These are phyloP conservation scores for Holothuria leucospilota DNA, from an alignment of 53 echinoderm and acorn worm genomes.

Conservation along the genomic window DNA sequence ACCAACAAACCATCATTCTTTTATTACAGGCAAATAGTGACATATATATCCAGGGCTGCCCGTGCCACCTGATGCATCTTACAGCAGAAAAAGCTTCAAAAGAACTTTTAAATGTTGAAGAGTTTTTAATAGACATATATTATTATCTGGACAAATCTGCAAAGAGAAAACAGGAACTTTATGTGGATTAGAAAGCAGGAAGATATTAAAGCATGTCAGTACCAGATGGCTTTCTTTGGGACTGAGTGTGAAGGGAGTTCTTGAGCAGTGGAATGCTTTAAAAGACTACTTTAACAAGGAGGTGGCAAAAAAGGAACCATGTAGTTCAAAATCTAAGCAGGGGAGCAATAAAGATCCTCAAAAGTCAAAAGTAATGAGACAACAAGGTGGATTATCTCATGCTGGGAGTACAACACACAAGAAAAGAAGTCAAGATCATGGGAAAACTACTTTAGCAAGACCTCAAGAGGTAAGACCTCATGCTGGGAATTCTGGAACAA, in stretches of 20 bases:
- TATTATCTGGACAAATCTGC: constrained; percentile 32
- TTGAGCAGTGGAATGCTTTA: background rate
- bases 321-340: no score
- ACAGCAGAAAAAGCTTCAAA: constrained; percentile 22
- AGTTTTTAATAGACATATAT: constrained; percentile 25
- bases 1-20: background rate
- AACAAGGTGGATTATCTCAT: no score
- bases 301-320: background rate
- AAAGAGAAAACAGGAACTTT: constrained; percentile 28
- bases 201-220: constrained; percentile 29
- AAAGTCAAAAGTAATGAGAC: no score
- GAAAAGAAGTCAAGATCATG: no score
- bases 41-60: no score
- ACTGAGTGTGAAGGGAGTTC: background rate
- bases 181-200: background rate
- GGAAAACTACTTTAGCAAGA: no score
- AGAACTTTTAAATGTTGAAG: constrained; percentile 7
- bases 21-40: no score
- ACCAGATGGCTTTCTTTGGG: background rate
- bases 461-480: no score
- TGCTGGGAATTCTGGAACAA: no score
- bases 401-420: no score
- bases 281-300: background rate
- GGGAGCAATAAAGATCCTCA: no score
- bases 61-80: no score